Evolutionary conservation across 1,140 invertebrate genomes (phyloP).

Genomic region (Ganaspis sp.): DNA sequence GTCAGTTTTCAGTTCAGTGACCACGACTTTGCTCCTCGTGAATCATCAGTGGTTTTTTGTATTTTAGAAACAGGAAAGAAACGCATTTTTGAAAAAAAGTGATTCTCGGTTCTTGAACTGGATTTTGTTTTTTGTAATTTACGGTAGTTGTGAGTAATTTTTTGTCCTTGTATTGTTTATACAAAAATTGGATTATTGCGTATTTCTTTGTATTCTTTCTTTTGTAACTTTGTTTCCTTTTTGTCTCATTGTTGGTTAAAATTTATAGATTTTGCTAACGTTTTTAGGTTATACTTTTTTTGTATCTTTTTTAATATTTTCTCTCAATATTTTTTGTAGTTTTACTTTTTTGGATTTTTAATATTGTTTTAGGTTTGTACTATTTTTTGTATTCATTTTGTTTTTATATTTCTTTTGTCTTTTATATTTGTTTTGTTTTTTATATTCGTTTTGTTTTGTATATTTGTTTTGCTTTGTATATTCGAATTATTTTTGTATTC

Average conservation of each 20-base stretch:
- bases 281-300: constrained; percentile 5
- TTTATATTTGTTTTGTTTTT: no score
- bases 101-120: neutral
- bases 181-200: no score
- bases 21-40: neutral
- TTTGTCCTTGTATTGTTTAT: neutral
- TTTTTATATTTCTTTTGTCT: no score
- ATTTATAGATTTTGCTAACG: no score
- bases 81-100: neutral
- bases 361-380: neutral
- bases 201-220: no score
- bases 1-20: constrained; percentile 16
- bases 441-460: no score
- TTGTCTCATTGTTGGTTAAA: no score
- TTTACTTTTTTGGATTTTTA: neutral
- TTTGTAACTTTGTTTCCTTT: no score
- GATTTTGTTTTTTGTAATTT: neutral
- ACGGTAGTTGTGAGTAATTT: neutral
- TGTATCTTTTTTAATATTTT: neutral
- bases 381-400: constrained; percentile 3
- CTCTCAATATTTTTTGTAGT: neutral
- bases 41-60: neutral
- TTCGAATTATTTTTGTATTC: no score
- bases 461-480: no score
- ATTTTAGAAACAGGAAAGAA: neutral